Evolutionary conservation across 2,888 invertebrate species (phyloP).

Genomic region (Sussaba pulchella): DNA sequence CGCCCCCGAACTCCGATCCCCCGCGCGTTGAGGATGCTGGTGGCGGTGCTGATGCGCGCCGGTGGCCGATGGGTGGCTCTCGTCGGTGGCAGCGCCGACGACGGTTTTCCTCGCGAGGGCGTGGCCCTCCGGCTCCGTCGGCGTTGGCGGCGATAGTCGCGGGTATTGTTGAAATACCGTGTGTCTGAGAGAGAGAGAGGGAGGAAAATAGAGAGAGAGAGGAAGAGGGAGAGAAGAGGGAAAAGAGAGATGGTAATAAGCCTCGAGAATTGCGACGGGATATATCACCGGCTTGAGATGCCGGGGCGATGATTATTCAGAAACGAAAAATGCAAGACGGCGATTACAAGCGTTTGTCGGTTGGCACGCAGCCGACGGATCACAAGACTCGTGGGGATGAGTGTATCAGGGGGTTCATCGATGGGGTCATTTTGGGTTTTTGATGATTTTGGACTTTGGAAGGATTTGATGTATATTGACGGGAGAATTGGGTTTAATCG

Average conservation of each 20-base stretch:
- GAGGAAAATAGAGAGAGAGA: too few species aligned
- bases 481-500: too few species aligned
- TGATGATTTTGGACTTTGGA: too few species aligned
- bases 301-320: too few species aligned
- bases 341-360: background rate
- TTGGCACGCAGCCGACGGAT: background rate
- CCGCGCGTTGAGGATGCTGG: conserved; percentile 47
- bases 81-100: conserved; percentile 70
- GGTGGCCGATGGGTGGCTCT: conserved; percentile 57
- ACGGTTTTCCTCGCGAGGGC: conserved; percentile 79
- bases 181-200: too few species aligned
- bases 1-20: background rate
- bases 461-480: too few species aligned
- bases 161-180: conserved; percentile 14
- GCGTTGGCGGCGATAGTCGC: conserved; percentile 60
- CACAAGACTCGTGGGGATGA: too few species aligned
- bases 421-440: too few species aligned
- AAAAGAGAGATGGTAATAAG: background rate
- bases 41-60: background rate
- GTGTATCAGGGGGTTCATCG: too few species aligned
- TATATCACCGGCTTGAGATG: too few species aligned
- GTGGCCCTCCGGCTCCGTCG: conserved; percentile 76
- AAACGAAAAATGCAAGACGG: too few species aligned
- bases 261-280: background rate
- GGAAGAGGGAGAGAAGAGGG: background rate